Base-by-base conservation (phyloP, 92 coral and sea anemone species). In the Anthopleura xanthogrammica region DNA sequence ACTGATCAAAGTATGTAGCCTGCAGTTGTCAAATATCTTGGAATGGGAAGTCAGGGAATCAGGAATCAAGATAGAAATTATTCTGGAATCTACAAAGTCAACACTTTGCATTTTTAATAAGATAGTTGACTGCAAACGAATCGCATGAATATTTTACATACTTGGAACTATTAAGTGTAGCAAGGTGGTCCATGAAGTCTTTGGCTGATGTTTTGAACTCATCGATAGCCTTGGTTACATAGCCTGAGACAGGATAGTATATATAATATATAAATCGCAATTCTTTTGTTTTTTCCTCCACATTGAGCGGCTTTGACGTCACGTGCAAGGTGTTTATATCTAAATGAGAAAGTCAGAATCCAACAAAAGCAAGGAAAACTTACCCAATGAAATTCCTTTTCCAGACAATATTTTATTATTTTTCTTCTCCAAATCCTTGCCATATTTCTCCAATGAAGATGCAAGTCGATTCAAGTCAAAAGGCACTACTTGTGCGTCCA, bases 361-460 rank as follows among this genome's bases (percentile, higher is more conserved):
- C 16, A 58, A 23, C 14, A 57, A 9, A 36, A 23, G 72, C 20
- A 29, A 29, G 36, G 73, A 4, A 80, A 12, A 78, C 94, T 74
- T 78, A 93, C 97, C 80, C 54, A 95, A 82, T 48, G 98, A 79
- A 55, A 95, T 80, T 17, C 83, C 89, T 22, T 89, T 87, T 56
- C 14, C 66, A 11, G 54, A 77, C 57, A 95, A 74, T 43, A 58
- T 77, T 12, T 36, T 54, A 62, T 39, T 85, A 74, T 83, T 68
- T 29, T 52, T 55, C 7, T 76, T 29, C 66, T 80, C 83, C 64
- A 95, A 78, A 13, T 29, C 82, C 23, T 85, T 43, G 24, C 83
- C 83, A 55, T 89, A 92, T 14, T 29, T 16, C 62, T 77, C 81
- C 82, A 95, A 71, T 11, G 90, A 78, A 71, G 85, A 77, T 7